These are phyloP conservation scores for Mesembrinibis cayennensis DNA, from an alignment of 2,113 vertebrate species.

Conservation along the genomic window DNA sequence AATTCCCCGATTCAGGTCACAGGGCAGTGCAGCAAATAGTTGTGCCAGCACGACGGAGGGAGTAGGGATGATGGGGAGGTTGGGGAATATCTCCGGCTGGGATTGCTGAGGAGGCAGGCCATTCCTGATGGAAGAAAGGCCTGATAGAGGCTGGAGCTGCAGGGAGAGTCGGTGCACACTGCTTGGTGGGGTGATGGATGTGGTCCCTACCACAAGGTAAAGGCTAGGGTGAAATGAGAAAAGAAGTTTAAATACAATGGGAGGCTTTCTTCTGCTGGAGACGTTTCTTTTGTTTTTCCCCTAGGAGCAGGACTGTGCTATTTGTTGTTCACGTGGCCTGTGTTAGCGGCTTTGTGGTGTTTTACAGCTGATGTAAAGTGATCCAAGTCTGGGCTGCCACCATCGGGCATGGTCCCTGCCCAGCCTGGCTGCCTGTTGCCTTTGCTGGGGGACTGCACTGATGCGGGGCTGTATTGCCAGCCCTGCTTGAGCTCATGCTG, in stretches of 20 bases:
- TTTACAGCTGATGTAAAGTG: background rate
- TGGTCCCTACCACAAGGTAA: background rate
- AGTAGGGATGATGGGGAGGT: background rate
- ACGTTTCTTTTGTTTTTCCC: background rate
- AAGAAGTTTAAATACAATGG: background rate
- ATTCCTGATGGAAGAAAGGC: background rate
- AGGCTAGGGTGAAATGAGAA: background rate
- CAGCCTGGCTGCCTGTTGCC: background rate
- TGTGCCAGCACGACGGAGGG: fast-evolving
- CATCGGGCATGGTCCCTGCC: background rate
- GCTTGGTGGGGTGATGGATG: background rate
- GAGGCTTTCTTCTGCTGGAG: background rate
- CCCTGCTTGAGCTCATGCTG: background rate
- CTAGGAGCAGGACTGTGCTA: background rate
- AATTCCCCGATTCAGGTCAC: background rate
- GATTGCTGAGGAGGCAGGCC: background rate
- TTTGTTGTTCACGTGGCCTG: background rate
- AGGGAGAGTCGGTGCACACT: fast-evolving
- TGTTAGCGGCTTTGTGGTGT: background rate
- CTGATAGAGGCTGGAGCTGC: background rate
- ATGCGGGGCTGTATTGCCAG: background rate
- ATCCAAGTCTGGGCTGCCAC: background rate
- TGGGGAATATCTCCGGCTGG: background rate
- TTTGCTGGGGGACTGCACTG: background rate
- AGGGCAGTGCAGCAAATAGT: background rate